Evolutionary conservation across 2,113 vertebrate genomes (phyloP), one percentile per base, ranked within the genome.

Genomic region (Capricornis sumatraensis): DNA sequence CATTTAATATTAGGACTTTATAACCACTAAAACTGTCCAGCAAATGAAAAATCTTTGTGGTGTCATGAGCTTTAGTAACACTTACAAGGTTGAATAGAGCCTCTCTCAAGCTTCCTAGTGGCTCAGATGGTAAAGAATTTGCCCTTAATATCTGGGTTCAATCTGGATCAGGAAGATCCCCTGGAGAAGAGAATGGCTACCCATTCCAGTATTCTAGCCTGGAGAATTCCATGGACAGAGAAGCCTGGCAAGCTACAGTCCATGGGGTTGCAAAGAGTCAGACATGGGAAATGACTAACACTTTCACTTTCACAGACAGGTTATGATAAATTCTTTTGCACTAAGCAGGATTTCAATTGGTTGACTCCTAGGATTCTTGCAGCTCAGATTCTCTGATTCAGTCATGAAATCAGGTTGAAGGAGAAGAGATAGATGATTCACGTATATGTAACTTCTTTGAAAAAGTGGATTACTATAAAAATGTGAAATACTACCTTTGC

Each of bases 401-500:
- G 28, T 95, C 23, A 89, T 47, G 36, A 97, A 95, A 96, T 89
- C 16, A 87, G n/a, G 28, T 74, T 92, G 60, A 92, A 33, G n/a
- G 62, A 50, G 53, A 91, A 89, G 60, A 91, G 55, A 13, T 21
- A 84, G 62, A 87, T 94, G 67, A 81, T 81, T 45, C n/a, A 50
- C 13, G 7, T 60, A 81, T 52, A 30, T 91, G 25, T 85, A 94
- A 96, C 57, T 55, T 47, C 60, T 86, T 83, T 92, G 89, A 88
- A 62, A 97, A 95, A 89, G 76, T 89, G n/a, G 78, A 89, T 95
- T 57, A 86, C 84, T 86, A 62, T 92, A 43, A 91, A 82, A 93
- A 93, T 62, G 15, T 81, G 30, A 95, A 43, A 28, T 87, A 79
- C 81, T 83, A 27, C 84, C 95, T 78, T 86, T 62, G 52, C 89